Percentiles rank a stretch among this genome's conserved stretches.
These are phyloP conservation scores for Agapornis roseicollis DNA, from an alignment of 2,113 vertebrate genomes.

Conservation along the genomic window DNA sequence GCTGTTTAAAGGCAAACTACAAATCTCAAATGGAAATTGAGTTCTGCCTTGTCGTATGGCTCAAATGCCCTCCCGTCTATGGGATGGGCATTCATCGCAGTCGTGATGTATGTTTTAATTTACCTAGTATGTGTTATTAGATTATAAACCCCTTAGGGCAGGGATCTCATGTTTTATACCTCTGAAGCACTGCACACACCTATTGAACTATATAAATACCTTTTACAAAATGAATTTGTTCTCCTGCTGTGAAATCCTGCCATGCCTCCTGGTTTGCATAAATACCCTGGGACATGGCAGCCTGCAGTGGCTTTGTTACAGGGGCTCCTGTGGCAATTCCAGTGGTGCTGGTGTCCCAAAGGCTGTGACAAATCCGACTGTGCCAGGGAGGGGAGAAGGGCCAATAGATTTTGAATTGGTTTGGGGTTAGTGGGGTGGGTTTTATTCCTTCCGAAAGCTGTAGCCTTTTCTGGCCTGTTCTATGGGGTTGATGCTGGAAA, in stretches of 20 bases:
- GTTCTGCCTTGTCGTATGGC: constrained; percentile 67
- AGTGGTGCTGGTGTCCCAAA: not conserved
- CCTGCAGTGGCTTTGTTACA: rapidly evolving
- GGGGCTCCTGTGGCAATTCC: not conserved
- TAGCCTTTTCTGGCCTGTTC: not conserved
- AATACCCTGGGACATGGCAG: constrained; percentile 7
- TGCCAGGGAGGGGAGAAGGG: not conserved
- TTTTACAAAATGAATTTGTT: constrained; percentile 69
- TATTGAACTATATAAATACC: constrained; percentile 69
- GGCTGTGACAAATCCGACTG: not conserved
- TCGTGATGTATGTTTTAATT: constrained; percentile 68
- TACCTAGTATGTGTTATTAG: constrained; percentile 67
- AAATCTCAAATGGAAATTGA: constrained; percentile 68
- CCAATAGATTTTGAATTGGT: not conserved
- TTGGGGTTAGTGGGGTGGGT: not conserved
- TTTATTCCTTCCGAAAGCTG: not conserved
- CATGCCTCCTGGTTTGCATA: constrained; percentile 56
- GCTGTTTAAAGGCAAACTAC: constrained; percentile 67
- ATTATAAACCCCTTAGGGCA: constrained; percentile 62
- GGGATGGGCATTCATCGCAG: constrained; percentile 47
- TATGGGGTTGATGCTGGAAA: not conserved
- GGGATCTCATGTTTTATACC: constrained; percentile 64
- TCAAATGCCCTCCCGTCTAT: constrained; percentile 43
- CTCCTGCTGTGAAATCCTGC: constrained; percentile 68
- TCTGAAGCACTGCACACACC: constrained; percentile 59